Percentiles rank a stretch among this genome's conserved stretches.
Evolutionary conservation across 2,888 invertebrate genomes (phyloP).

Genomic region (Scaptomyza flava): DNA sequence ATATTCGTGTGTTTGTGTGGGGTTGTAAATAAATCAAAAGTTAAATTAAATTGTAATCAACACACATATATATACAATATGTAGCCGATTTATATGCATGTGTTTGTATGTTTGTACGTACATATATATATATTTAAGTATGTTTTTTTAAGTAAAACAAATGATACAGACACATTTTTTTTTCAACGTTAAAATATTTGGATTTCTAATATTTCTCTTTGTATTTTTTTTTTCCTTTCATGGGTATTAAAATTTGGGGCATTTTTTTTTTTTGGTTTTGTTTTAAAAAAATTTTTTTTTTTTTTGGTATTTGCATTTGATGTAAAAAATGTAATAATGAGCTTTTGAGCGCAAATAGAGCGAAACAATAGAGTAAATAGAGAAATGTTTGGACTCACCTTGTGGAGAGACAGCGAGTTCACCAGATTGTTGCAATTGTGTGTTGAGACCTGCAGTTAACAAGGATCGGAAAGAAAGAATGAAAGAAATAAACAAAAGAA

Average conservation of each 20-base stretch:
- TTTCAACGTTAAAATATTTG: slow-evolving; percentile 58
- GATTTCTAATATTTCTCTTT: slow-evolving; percentile 39
- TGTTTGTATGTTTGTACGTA: slow-evolving; percentile 42
- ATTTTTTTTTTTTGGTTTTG: slow-evolving; percentile 16
- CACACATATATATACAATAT: slow-evolving; percentile 60
- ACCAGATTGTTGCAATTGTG: slow-evolving; percentile 86
- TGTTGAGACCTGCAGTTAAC: slow-evolving; percentile 81
- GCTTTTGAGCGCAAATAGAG: slow-evolving; percentile 76
- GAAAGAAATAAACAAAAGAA: too few species aligned
- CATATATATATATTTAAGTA: slow-evolving; percentile 33
- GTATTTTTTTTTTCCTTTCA: slow-evolving; percentile 23
- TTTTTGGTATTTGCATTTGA: slow-evolving; percentile 69
- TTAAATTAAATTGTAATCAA: slow-evolving; percentile 73
- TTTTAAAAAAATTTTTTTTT: slow-evolving; percentile 33
- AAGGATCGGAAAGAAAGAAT: background rate
- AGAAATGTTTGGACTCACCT: slow-evolving; percentile 88
- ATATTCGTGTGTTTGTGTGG: slow-evolving; percentile 24
- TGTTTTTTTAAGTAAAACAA: slow-evolving; percentile 59
- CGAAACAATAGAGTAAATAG: slow-evolving; percentile 84
- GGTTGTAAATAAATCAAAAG: slow-evolving; percentile 74
- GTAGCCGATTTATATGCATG: slow-evolving; percentile 53
- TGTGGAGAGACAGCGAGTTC: slow-evolving; percentile 93
- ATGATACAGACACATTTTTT: slow-evolving; percentile 65
- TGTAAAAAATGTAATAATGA: slow-evolving; percentile 79
- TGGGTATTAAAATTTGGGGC: slow-evolving; percentile 26